Conservation (phyloP, 1,140 invertebrate species). For the Prorops nasuta region DNA sequence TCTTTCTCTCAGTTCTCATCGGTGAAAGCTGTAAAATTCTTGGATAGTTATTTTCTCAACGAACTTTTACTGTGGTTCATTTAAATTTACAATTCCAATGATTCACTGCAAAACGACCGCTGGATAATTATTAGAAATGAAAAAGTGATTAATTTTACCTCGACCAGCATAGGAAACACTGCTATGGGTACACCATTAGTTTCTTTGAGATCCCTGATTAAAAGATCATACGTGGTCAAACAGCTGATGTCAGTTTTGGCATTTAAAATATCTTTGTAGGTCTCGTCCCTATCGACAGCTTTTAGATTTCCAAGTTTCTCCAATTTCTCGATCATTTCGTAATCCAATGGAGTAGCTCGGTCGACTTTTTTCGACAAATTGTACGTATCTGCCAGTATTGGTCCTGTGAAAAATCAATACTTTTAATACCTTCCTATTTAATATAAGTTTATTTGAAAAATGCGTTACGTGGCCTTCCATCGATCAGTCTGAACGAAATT, state of each 20-base stretch:
- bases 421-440: background rate
- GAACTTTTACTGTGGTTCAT: too few relatives aligned
- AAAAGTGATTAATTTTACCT: constrained; percentile 39
- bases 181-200: constrained; percentile 60
- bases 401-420: constrained; percentile 53
- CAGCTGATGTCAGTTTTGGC: constrained; percentile 62
- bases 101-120: too few relatives aligned
- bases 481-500: too few relatives aligned
- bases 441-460: too few relatives aligned
- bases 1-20: too few relatives aligned
- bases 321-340: constrained; percentile 54
- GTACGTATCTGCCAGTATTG: constrained; percentile 74
- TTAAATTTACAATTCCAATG: too few relatives aligned
- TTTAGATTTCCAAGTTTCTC: constrained; percentile 39
- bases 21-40: too few relatives aligned
- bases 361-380: constrained; percentile 65
- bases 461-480: too few relatives aligned
- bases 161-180: constrained; percentile 59
- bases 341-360: constrained; percentile 63
- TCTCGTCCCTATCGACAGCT: constrained; percentile 31
- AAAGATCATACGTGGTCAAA: constrained; percentile 58
- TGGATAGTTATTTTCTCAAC: too few relatives aligned
- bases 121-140: too few relatives aligned
- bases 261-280: constrained; percentile 57
- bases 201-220: constrained; percentile 68